These are phyloP conservation scores for Drosophila eugracilis DNA, from an alignment of 1,140 invertebrate species.

Conservation along the genomic window DNA sequence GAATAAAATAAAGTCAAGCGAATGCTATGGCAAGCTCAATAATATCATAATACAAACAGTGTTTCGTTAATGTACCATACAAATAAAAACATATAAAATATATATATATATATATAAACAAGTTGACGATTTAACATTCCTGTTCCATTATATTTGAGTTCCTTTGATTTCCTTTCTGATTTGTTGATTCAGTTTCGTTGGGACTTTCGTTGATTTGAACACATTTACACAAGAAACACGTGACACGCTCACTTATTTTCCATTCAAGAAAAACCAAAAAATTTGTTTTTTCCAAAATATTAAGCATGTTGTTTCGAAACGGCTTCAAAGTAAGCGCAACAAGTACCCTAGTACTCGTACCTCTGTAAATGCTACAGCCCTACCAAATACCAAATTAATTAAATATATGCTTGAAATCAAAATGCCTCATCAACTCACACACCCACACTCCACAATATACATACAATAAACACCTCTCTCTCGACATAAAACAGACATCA, in stretches of 20 bases:
- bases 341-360: conserved; percentile 75
- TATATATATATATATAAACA: conserved; percentile 37
- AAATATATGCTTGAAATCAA: conserved; percentile 69
- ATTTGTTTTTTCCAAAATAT: conserved; percentile 66
- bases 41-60: conserved; percentile 47
- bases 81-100: conserved; percentile 43
- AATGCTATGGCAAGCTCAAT: conserved; percentile 55
- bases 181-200: conserved; percentile 39
- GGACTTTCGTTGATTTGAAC: conserved; percentile 50
- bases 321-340: conserved; percentile 72
- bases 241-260: conserved; percentile 77
- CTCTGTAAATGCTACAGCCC: conserved; percentile 78
- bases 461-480: conserved; percentile 8
- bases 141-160: conserved; percentile 19
- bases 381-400: conserved; percentile 46
- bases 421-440: conserved; percentile 40
- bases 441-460: neutral
- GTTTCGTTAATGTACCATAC: conserved; percentile 59
- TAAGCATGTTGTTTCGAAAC: conserved; percentile 77
- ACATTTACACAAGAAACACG: conserved; percentile 76
- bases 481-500: conserved; percentile 6
- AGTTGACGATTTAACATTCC: conserved; percentile 43
- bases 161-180: conserved; percentile 19
- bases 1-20: conserved; percentile 50
- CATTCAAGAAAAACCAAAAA: conserved; percentile 55